A percentile compares a stretch with the other conserved stretches of the same genome.
phyloP scores from a whole-genome alignment of 2,113 vertebrate genomes.

The Nibea albiflora region DNA sequence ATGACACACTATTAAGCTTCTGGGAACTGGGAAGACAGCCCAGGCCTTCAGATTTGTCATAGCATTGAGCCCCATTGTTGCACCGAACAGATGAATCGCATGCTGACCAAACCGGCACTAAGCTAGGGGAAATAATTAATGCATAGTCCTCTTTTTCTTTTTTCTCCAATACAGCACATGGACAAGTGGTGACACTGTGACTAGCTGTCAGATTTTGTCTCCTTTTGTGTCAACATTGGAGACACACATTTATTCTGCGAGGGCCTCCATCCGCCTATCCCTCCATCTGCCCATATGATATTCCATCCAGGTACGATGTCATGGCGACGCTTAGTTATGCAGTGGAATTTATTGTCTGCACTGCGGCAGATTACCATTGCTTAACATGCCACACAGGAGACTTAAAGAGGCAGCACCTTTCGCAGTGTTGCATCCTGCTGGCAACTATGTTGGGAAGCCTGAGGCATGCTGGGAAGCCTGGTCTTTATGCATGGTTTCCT shows the following conservation, averaged over 20 bases:
- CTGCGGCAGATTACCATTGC: conserved; percentile 84
- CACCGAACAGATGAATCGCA: conserved; percentile 73
- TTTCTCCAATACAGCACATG: conserved; percentile 31
- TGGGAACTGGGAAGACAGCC: conserved; percentile 75
- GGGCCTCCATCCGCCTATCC: conserved; percentile 50
- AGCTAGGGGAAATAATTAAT: conserved; percentile 73
- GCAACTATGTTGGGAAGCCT: conserved; percentile 69
- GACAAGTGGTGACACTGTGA: conserved; percentile 50
- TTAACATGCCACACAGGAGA: conserved; percentile 82
- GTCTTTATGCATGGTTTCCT: conserved; percentile 61
- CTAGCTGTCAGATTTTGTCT: conserved; percentile 50
- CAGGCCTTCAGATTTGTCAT: conserved; percentile 77
- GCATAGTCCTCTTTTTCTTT: conserved; percentile 40
- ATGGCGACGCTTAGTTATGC: conserved; percentile 80
- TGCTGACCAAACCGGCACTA: conserved; percentile 59
- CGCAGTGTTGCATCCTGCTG: conserved; percentile 74
- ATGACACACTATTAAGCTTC: conserved; percentile 81
- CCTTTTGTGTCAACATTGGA: conserved; percentile 61
- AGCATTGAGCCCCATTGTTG: conserved; percentile 73
- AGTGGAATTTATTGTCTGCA: conserved; percentile 83
- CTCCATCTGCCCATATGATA: conserved; percentile 66
- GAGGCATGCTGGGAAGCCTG: conserved; percentile 70
- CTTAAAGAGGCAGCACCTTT: conserved; percentile 80
- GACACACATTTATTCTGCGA: conserved; percentile 60
- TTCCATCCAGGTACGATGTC: conserved; percentile 80